Evolutionary conservation across 2,797 vertebrate species (phyloP).

Genomic region (Cottoperca gobio): DNA sequence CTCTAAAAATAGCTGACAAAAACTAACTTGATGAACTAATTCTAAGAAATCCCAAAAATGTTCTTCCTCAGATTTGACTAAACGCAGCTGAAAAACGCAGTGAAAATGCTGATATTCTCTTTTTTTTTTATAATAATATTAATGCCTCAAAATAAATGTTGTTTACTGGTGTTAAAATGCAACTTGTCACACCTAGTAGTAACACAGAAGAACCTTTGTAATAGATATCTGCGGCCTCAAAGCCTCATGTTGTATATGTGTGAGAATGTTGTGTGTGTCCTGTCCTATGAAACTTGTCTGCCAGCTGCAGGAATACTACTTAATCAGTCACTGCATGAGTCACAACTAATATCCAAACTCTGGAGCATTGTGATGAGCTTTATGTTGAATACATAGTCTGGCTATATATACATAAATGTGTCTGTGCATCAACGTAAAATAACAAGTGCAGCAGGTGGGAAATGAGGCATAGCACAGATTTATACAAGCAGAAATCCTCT

Average conservation of each 20-base stretch:
- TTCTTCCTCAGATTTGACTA: neutral
- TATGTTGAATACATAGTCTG: conserved; percentile 2
- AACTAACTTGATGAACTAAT: neutral
- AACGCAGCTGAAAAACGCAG: neutral
- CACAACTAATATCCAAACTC: conserved; percentile 33
- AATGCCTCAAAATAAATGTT: neutral
- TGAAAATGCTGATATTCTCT: neutral
- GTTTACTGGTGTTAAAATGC: neutral
- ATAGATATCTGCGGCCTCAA: neutral
- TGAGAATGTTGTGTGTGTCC: neutral
- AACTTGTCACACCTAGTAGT: neutral
- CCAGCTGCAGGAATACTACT: conserved; percentile 18
- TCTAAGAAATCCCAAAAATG: neutral
- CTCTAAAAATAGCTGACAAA: neutral
- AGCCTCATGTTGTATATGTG: neutral
- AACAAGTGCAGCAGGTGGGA: neutral
- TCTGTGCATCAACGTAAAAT: neutral
- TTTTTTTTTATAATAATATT: neutral
- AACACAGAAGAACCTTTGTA: neutral
- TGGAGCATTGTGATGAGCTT: conserved; percentile 20
- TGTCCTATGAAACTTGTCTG: conserved; percentile 19
- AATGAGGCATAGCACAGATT: neutral
- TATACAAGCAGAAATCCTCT: neutral
- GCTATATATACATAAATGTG: neutral
- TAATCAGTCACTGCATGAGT: conserved; percentile 42